Percentiles rank a stretch among this genome's conserved stretches.
Evolutionary conservation across 2,888 invertebrate species (phyloP).

Genomic region (Sarcophaga rosellei): DNA sequence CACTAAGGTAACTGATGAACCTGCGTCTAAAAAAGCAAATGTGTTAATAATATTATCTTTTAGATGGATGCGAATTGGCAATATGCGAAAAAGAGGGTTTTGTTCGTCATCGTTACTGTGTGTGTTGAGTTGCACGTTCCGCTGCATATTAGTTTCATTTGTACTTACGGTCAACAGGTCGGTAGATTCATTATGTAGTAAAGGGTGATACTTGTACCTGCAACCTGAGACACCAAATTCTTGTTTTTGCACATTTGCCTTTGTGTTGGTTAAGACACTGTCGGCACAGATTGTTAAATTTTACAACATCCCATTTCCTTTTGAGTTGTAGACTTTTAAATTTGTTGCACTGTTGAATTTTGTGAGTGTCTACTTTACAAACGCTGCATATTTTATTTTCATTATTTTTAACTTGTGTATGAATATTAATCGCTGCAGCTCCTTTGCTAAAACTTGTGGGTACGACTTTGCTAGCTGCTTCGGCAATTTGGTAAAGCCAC

Average conservation of each 20-base stretch:
- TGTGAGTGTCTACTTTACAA: constrained; percentile 7
- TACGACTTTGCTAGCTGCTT: constrained; percentile 9
- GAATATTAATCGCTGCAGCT: constrained; percentile 10
- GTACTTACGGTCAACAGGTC: constrained; percentile 6
- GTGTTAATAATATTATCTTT: not conserved
- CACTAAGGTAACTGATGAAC: constrained; percentile 42
- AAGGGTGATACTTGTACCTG: constrained; percentile 21
- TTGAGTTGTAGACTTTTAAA: not conserved
- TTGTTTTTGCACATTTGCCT: not conserved
- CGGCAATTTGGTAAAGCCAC: constrained; percentile 11
- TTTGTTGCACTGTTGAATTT: constrained; percentile 6
- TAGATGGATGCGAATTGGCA: constrained; percentile 9
- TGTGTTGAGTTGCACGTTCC: not conserved
- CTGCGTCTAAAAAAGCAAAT: constrained; percentile 29
- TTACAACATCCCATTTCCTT: not conserved
- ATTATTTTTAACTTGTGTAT: constrained; percentile 13
- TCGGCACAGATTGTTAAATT: not conserved
- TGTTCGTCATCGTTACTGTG: constrained; percentile 1
- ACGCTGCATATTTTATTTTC: not conserved
- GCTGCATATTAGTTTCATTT: not conserved
- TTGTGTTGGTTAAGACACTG: constrained; percentile 11
- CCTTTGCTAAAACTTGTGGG: not conserved
- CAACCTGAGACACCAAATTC: constrained; percentile 9
- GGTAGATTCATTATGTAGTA: not conserved
- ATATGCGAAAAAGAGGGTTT: not conserved